Evolutionary conservation across 2,797 vertebrate species (phyloP).

Genomic region (Ara ararauna): DNA sequence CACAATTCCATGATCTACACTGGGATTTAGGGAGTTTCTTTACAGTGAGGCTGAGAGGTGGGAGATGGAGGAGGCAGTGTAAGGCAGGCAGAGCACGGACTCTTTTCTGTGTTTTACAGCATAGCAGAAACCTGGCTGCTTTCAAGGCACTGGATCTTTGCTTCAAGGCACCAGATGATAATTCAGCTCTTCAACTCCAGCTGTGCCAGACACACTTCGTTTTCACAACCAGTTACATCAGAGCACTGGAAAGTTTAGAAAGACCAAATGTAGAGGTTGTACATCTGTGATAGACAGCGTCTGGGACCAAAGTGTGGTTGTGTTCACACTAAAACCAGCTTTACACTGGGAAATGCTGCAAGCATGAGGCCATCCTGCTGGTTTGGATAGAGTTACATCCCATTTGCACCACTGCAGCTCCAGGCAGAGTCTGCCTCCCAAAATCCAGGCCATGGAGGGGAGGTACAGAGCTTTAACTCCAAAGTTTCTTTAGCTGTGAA

Average conservation of each 20-base stretch:
- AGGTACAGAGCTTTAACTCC: not conserved
- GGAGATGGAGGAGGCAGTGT: not conserved
- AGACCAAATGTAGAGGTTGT: not conserved
- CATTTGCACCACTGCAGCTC: not conserved
- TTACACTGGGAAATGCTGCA: fast-evolving
- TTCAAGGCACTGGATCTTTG: not conserved
- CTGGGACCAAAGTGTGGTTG: not conserved
- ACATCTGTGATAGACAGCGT: fast-evolving
- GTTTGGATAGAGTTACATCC: not conserved
- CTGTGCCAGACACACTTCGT: not conserved
- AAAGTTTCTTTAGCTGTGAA: not conserved
- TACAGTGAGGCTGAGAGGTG: not conserved
- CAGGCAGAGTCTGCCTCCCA: not conserved
- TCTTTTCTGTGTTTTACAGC: not conserved
- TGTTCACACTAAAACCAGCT: not conserved
- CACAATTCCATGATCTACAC: fast-evolving
- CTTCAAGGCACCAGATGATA: not conserved
- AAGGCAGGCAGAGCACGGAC: not conserved
- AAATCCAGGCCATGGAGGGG: not conserved
- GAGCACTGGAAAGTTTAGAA: not conserved
- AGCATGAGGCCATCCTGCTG: not conserved
- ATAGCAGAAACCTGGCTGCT: not conserved
- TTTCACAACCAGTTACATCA: not conserved
- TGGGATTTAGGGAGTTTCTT: not conserved
- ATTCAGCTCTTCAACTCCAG: not conserved